Evolutionary conservation across 2,888 invertebrate species (phyloP).

Genomic region (Acrocyrtus sp.): DNA sequence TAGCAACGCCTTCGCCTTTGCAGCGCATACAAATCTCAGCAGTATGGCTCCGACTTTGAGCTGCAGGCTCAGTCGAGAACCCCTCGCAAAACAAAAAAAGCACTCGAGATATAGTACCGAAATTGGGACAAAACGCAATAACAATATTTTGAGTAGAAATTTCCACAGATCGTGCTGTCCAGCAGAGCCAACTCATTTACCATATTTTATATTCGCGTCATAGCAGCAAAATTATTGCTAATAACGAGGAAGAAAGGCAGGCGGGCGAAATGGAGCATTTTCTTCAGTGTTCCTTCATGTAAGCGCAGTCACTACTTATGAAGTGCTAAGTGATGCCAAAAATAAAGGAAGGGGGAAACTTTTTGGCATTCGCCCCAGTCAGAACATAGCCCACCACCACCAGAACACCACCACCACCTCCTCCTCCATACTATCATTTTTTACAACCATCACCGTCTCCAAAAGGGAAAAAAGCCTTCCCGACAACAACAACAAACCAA

Average conservation of each 20-base stretch:
- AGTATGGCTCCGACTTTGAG: too few relatives aligned
- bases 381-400: not conserved
- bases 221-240: not conserved
- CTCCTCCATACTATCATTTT: constrained; percentile 15
- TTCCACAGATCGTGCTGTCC: not conserved
- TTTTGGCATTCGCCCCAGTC: constrained; percentile 40
- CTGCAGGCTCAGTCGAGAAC: too few relatives aligned
- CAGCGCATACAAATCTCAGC: too few relatives aligned
- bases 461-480: not conserved
- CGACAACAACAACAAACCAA: not conserved
- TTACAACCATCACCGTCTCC: constrained; percentile 3
- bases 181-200: not conserved
- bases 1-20: too few relatives aligned
- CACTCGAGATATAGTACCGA: too few relatives aligned
- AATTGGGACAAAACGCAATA: not conserved
- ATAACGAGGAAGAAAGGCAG: not conserved
- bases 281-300: not conserved
- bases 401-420: not conserved
- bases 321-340: constrained; percentile 27
- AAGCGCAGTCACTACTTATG: not conserved
- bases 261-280: too few relatives aligned
- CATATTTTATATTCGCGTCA: not conserved
- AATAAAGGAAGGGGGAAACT: constrained; percentile 4
- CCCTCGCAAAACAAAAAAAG: too few relatives aligned
- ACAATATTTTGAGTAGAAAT: too few relatives aligned